Evolutionary conservation across 2,888 invertebrate genomes (phyloP).

Genomic region (Cheilosia vernalis): DNA sequence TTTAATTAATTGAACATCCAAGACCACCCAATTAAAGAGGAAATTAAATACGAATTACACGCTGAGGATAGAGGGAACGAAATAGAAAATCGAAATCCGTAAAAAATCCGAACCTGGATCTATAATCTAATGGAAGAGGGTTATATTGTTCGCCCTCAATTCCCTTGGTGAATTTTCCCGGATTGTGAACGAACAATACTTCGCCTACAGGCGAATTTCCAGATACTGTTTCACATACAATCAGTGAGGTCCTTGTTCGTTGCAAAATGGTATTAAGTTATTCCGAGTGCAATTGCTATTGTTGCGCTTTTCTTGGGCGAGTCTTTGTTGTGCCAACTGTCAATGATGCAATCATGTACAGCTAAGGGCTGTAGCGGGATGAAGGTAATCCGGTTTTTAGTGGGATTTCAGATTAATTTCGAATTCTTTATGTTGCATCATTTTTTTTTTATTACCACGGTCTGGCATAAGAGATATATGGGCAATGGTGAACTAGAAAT

Average conservation of each 20-base stretch:
- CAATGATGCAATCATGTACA: slow-evolving; percentile 63
- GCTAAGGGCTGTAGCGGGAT: slow-evolving; percentile 38
- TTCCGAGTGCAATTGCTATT: slow-evolving; percentile 68
- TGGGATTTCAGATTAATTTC: slow-evolving; percentile 67
- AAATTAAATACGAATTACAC: slow-evolving; percentile 67
- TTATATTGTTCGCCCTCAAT: slow-evolving; percentile 20
- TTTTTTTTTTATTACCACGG: slow-evolving; percentile 23
- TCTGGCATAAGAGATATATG: slow-evolving; percentile 30
- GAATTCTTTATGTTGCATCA: slow-evolving; percentile 18
- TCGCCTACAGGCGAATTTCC: slow-evolving; percentile 28
- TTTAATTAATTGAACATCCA: slow-evolving; percentile 38
- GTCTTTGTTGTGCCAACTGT: slow-evolving; percentile 70
- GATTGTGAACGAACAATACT: slow-evolving; percentile 31
- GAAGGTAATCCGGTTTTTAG: slow-evolving; percentile 72
- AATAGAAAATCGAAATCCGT: slow-evolving; percentile 38
- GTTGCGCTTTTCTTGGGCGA: slow-evolving; percentile 65
- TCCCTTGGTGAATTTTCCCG: background rate
- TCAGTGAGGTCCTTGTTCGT: slow-evolving; percentile 32
- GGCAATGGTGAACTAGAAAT: background rate
- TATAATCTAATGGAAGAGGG: slow-evolving; percentile 34
- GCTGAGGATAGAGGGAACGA: slow-evolving; percentile 1
- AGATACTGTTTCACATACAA: slow-evolving; percentile 57
- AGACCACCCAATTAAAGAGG: slow-evolving; percentile 67
- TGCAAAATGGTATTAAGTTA: slow-evolving; percentile 68
- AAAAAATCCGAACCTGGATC: slow-evolving; percentile 33